Evolutionary conservation across 2,888 invertebrate species (phyloP).

Genomic region (Corythucha ciliata): DNA sequence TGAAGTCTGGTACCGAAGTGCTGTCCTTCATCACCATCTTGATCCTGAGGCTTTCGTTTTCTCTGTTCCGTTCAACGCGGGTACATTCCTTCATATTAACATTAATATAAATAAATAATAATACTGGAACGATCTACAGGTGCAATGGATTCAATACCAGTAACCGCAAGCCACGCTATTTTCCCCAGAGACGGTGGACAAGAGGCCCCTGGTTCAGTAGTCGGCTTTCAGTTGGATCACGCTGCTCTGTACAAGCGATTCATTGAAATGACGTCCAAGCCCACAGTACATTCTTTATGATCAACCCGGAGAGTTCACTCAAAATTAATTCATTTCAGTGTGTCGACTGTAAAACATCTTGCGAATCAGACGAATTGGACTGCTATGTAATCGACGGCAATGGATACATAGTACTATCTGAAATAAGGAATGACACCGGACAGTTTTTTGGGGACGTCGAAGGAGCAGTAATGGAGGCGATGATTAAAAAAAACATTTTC

Average conservation of each 20-base stretch:
- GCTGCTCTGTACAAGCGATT: slow-evolving; percentile 59
- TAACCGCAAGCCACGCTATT: slow-evolving; percentile 75
- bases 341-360: slow-evolving; percentile 47
- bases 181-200: slow-evolving; percentile 66
- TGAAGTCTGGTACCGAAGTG: slow-evolving; percentile 84
- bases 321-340: slow-evolving; percentile 40
- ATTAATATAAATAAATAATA: not conserved
- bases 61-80: slow-evolving; percentile 55
- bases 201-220: slow-evolving; percentile 77
- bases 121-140: slow-evolving; percentile 8
- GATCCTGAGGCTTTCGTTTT: slow-evolving; percentile 67
- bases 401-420: slow-evolving; percentile 73
- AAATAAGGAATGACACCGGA: slow-evolving; percentile 59
- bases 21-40: slow-evolving; percentile 72
- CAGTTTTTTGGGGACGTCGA: slow-evolving; percentile 78
- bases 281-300: slow-evolving; percentile 38
- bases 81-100: slow-evolving; percentile 37
- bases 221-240: slow-evolving; percentile 77
- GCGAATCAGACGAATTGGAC: slow-evolving; percentile 53
- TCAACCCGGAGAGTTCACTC: not conserved
- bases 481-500: slow-evolving; percentile 62
- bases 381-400: slow-evolving; percentile 89
- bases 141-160: slow-evolving; percentile 40
- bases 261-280: slow-evolving; percentile 53
- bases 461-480: slow-evolving; percentile 63